Conservation (phyloP, 2,113 vertebrate species). For the Upupa epops region DNA sequence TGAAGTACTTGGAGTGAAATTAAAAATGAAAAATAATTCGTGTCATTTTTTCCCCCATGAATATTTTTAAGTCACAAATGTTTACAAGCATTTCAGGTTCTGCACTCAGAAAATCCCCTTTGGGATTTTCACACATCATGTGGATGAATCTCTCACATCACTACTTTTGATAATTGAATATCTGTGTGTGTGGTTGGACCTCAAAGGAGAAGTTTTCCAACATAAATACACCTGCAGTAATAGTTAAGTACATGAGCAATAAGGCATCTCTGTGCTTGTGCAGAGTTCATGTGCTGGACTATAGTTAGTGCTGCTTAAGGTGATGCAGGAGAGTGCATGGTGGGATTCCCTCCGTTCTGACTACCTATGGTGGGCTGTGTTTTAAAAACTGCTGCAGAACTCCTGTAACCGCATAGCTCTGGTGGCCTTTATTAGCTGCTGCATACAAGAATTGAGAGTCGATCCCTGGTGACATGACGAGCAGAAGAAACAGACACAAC, state of each 20-base stretch:
- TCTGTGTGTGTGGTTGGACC: background rate
- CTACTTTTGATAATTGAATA: background rate
- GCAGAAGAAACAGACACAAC: background rate
- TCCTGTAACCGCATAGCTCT: background rate
- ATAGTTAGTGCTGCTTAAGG: background rate
- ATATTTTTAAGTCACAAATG: background rate
- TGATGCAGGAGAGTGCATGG: background rate
- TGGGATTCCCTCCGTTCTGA: background rate
- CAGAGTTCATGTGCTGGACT: background rate
- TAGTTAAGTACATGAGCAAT: background rate
- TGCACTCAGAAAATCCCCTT: background rate
- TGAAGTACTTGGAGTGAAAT: background rate
- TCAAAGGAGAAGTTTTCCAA: background rate
- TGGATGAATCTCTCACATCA: background rate
- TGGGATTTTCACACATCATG: background rate
- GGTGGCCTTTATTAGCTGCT: background rate
- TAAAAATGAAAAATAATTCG: background rate
- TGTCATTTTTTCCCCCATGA: rapidly evolving
- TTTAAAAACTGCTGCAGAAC: background rate
- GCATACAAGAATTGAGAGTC: background rate
- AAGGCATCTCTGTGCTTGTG: background rate
- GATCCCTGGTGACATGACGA: background rate
- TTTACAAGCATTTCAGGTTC: background rate
- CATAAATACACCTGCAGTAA: background rate
- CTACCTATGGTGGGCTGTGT: background rate